Percentiles rank a stretch among this genome's conserved stretches.
phyloP scores from a whole-genome alignment of 2,888 invertebrate genomes.

The Agrochola lychnidis region DNA sequence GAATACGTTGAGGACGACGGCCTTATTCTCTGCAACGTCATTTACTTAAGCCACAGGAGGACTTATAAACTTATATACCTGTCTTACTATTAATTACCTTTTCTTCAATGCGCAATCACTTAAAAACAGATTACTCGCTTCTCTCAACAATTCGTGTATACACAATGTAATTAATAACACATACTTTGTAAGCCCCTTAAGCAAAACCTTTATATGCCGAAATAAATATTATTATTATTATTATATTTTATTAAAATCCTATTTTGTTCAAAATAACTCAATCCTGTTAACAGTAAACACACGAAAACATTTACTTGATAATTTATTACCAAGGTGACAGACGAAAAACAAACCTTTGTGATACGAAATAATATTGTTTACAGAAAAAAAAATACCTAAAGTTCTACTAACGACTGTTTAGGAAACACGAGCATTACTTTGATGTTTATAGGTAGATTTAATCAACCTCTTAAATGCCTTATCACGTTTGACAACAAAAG shows the following conservation, averaged over 20 bases:
- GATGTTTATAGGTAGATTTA: not conserved
- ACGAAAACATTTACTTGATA: not conserved
- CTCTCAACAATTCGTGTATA: not conserved
- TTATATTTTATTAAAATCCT: not conserved
- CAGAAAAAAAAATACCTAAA: not conserved
- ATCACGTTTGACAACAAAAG: not conserved
- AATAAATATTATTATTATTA: not conserved
- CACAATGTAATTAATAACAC: not conserved
- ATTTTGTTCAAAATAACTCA: not conserved
- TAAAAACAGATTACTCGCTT: not conserved
- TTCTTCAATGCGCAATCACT: not conserved
- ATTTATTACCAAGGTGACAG: slow-evolving; percentile 4
- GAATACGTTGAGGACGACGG: not conserved
- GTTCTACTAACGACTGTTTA: not conserved
- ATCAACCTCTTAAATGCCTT: not conserved
- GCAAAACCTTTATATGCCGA: not conserved
- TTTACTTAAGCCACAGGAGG: not conserved
- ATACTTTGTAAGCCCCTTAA: not conserved
- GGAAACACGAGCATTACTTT: not conserved
- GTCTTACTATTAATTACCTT: not conserved
- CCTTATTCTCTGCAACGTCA: not conserved
- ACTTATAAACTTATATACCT: not conserved
- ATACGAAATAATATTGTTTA: not conserved
- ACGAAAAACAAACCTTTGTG: not conserved
- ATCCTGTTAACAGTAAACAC: not conserved